A percentile compares a stretch with the other conserved stretches of the same genome.
Evolutionary conservation across 2,888 invertebrate genomes (phyloP).

Genomic region (Caenorhabditis drosophilae): DNA sequence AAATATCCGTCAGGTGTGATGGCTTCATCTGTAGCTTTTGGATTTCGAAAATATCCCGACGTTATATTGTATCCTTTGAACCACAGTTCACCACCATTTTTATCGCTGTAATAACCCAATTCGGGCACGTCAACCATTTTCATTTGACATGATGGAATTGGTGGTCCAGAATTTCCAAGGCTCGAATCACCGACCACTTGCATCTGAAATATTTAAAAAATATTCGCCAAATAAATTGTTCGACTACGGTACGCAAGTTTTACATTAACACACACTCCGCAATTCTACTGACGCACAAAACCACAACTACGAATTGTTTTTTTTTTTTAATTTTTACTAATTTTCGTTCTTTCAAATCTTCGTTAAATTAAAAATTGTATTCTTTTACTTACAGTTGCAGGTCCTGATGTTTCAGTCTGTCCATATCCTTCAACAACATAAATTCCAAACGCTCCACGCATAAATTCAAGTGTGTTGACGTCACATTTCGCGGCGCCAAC

Average conservation of each 20-base stretch:
- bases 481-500: constrained; percentile 32
- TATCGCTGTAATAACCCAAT: constrained; percentile 27
- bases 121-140: constrained; percentile 35
- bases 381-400: no score
- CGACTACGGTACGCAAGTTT: no score
- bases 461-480: constrained; percentile 11
- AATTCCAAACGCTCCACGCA: constrained; percentile 29
- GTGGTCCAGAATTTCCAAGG: constrained; percentile 21
- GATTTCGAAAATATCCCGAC: constrained; percentile 34
- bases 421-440: constrained; percentile 34
- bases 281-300: no score
- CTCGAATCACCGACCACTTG: constrained; percentile 25
- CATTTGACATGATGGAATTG: constrained; percentile 16
- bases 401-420: constrained; percentile 33
- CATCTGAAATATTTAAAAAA: no score
- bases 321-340: no score
- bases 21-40: constrained; percentile 20
- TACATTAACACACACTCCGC: no score
- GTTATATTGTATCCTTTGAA: constrained; percentile 34
- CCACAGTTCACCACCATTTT: constrained; percentile 33
- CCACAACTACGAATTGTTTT: no score
- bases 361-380: no score
- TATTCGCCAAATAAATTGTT: no score
- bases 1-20: constrained; percentile 49
- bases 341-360: no score